Evolutionary conservation across 2,888 invertebrate species (phyloP).

Genomic region (Drosophila mimetica): DNA sequence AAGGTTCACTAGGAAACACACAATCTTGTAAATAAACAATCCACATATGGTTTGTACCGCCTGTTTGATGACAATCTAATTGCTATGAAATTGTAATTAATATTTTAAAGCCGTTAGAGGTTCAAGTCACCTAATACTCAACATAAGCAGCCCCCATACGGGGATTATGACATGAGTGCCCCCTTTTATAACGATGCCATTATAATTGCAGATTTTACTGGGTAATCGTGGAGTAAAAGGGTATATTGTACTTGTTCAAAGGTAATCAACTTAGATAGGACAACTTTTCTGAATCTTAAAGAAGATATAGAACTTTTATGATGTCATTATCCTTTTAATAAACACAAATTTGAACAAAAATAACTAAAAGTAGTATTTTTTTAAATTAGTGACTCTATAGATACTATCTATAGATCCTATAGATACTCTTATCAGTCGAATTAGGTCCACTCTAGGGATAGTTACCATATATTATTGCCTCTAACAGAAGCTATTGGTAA

Average conservation of each 20-base stretch:
- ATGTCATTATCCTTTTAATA: too few relatives aligned
- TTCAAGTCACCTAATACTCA: background rate
- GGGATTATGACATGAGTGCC: conserved; percentile 7
- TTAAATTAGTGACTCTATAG: too few relatives aligned
- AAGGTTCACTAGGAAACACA: too few relatives aligned
- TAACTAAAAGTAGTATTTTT: too few relatives aligned
- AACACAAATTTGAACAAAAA: too few relatives aligned
- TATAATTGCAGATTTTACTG: conserved; percentile 27
- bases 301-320: too few relatives aligned
- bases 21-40: background rate
- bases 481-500: background rate
- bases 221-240: background rate
- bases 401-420: too few relatives aligned
- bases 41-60: background rate
- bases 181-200: conserved; percentile 13
- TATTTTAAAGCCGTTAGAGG: background rate
- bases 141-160: background rate
- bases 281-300: too few relatives aligned
- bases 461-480: background rate
- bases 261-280: background rate
- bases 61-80: background rate
- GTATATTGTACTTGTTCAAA: background rate
- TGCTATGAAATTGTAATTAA: conserved; percentile 4
- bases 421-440: background rate
- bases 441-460: background rate